Conservation (phyloP, 2,113 vertebrate genomes). For the Chionis minor region DNA sequence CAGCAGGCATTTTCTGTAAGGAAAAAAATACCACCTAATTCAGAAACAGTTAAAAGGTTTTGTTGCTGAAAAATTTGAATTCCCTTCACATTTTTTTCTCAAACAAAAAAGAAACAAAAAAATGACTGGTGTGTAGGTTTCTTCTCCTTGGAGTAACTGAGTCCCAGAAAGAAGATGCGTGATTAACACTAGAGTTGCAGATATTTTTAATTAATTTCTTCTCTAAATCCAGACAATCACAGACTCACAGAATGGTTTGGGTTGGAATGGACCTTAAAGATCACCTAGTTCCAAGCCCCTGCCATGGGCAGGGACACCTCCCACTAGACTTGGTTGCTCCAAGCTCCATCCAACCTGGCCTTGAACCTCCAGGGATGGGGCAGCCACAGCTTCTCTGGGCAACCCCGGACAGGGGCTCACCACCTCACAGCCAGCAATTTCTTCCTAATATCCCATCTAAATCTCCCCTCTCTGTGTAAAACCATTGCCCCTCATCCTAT, state of each 20-base stretch:
- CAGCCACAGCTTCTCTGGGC: too few species aligned
- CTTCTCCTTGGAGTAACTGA: background rate
- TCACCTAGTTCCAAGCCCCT: background rate
- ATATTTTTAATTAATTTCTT: background rate
- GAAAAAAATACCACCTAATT: background rate
- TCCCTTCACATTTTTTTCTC: background rate
- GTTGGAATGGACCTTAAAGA: background rate
- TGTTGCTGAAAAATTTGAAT: background rate
- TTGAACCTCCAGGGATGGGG: too few species aligned
- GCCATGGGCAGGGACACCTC: background rate
- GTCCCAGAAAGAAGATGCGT: background rate
- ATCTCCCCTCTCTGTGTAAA: background rate
- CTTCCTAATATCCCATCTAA: background rate
- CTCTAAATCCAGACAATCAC: background rate
- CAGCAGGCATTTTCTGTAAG: background rate
- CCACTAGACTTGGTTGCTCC: background rate
- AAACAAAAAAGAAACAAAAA: background rate
- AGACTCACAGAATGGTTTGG: background rate
- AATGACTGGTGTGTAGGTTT: background rate
- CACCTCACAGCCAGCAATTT: background rate
- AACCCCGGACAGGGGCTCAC: background rate
- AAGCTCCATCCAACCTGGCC: background rate
- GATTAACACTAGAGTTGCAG: background rate
- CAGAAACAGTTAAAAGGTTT: background rate
- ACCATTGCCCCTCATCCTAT: too few species aligned